phyloP scores from a whole-genome alignment of 2,888 invertebrate species.

The Strigamia crassipes region DNA sequence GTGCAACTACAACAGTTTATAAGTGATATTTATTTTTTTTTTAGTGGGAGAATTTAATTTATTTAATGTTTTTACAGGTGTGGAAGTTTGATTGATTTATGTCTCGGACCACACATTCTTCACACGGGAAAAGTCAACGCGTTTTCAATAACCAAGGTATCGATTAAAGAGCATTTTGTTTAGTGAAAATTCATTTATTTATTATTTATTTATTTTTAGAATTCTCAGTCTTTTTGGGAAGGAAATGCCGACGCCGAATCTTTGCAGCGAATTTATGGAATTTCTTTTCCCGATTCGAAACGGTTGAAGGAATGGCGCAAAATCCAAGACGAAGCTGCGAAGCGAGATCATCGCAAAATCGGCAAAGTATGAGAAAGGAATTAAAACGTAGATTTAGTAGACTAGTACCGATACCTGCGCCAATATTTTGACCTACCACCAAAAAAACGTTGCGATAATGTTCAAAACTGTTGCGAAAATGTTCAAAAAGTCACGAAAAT shows the following conservation, averaged over 20 bases:
- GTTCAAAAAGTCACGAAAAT: no score
- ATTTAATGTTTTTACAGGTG: conserved; percentile 62
- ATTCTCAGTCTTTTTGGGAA: conserved; percentile 89
- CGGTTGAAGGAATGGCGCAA: conserved; percentile 97
- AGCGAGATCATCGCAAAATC: conserved; percentile 93
- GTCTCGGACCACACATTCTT: conserved; percentile 94
- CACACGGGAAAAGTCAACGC: conserved; percentile 98
- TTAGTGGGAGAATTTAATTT: background rate
- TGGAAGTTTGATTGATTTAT: conserved; percentile 94
- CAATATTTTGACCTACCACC: no score
- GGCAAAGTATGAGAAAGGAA: no score
- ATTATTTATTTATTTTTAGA: conserved; percentile 57
- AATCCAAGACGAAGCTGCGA: conserved; percentile 96
- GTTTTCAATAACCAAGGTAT: conserved; percentile 82
- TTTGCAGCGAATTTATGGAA: conserved; percentile 91
- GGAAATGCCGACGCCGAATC: conserved; percentile 92
- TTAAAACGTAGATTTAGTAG: no score
- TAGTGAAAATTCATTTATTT: background rate
- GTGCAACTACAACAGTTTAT: conserved; percentile 94
- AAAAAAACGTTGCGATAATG: no score
- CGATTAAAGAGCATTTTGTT: background rate
- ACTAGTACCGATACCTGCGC: no score
- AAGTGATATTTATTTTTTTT: conserved; percentile 60
- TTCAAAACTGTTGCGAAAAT: no score
- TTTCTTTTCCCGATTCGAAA: conserved; percentile 95